Evolutionary conservation across 2,888 invertebrate genomes (phyloP).

Genomic region (Tetropium fuscum): DNA sequence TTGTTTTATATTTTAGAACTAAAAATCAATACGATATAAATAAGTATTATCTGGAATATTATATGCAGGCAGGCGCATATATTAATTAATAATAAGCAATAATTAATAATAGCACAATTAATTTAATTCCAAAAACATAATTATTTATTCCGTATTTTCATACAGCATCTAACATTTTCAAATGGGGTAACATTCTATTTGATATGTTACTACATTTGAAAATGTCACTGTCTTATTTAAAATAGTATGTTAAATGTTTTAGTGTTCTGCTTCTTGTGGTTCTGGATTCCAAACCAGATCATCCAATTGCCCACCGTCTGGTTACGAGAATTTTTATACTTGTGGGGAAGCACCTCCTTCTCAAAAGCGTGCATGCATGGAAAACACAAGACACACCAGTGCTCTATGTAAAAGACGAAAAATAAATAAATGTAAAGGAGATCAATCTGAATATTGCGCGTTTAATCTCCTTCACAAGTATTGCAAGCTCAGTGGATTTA

Average conservation of each 20-base stretch:
- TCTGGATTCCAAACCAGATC: conserved; percentile 70
- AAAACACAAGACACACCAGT: conserved; percentile 49
- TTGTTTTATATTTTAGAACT: too few relatives aligned
- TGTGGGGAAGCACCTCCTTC: conserved; percentile 70
- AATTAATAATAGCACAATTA: too few relatives aligned
- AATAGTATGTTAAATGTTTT: conserved; percentile 39
- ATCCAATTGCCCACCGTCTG: conserved; percentile 68
- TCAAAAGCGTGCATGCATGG: conserved; percentile 69
- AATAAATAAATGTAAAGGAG: conserved; percentile 51
- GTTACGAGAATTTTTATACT: conserved; percentile 64
- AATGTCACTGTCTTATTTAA: too few relatives aligned
- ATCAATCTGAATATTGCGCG: conserved; percentile 68
- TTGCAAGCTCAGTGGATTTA: conserved; percentile 66
- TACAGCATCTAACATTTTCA: too few relatives aligned
- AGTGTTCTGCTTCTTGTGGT: conserved; percentile 76
- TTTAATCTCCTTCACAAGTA: conserved; percentile 63
- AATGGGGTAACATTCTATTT: too few relatives aligned
- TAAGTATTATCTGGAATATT: too few relatives aligned
- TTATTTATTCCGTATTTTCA: too few relatives aligned
- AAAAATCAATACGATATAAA: too few relatives aligned
- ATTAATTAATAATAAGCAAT: too few relatives aligned
- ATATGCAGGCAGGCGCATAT: too few relatives aligned
- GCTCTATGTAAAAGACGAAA: conserved; percentile 54
- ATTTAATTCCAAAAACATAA: too few relatives aligned
- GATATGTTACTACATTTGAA: too few relatives aligned